Conservation (phyloP, 2,113 vertebrate genomes). For the Redunca redunca region DNA sequence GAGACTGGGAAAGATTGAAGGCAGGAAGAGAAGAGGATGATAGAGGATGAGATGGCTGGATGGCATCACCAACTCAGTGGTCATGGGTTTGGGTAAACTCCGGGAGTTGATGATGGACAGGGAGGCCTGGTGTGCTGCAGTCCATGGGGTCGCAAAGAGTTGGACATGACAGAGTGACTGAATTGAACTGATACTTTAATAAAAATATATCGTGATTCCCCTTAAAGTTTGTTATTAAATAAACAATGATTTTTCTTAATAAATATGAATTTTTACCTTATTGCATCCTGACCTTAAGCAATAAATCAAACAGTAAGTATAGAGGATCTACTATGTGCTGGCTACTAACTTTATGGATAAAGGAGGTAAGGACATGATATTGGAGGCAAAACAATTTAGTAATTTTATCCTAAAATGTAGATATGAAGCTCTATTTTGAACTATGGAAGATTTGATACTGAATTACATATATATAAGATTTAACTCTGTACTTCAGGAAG, state of each 20-base stretch:
- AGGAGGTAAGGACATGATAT: neutral
- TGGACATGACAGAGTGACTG: fast-evolving
- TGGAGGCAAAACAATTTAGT: neutral
- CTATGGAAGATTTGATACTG: neutral
- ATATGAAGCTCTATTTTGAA: neutral
- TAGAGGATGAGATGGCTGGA: neutral
- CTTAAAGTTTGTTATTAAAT: neutral
- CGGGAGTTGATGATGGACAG: neutral
- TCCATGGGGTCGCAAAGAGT: neutral
- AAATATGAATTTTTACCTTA: neutral
- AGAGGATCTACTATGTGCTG: neutral
- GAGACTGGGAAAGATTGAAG: neutral
- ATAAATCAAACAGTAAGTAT: neutral
- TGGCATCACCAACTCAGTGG: neutral
- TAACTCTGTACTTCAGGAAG: neutral
- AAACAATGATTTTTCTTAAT: neutral
- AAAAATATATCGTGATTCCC: neutral
- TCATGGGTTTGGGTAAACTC: neutral
- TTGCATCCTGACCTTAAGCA: neutral
- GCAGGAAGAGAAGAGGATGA: neutral
- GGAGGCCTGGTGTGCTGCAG: neutral
- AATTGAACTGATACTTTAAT: neutral
- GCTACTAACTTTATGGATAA: neutral
- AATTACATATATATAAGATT: neutral
- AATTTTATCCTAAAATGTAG: neutral